These are phyloP conservation scores for Drosophila pachea DNA, from an alignment of 1,140 invertebrate species.

Conservation along the genomic window DNA sequence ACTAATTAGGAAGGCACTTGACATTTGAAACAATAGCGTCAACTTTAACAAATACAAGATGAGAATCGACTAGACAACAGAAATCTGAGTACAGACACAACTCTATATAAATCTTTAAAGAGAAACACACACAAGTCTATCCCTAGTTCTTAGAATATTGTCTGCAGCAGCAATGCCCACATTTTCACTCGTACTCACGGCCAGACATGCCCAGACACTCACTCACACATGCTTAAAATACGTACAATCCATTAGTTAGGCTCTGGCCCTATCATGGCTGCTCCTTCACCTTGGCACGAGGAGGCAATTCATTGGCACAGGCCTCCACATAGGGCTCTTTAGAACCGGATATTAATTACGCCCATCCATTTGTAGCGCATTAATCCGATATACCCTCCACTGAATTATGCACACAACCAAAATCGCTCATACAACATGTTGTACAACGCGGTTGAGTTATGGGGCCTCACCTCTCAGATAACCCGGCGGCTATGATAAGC, in stretches of 20 bases:
- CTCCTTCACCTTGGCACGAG: slow-evolving; percentile 25
- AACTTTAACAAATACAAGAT: slow-evolving; percentile 36
- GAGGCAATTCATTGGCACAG: slow-evolving; percentile 49
- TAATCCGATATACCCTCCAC: slow-evolving; percentile 39
- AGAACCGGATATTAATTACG: slow-evolving; percentile 61
- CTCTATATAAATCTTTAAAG: slow-evolving; percentile 7
- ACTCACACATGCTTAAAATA: slow-evolving; percentile 2
- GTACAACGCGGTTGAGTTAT: slow-evolving; percentile 28
- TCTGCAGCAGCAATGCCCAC: slow-evolving; percentile 12
- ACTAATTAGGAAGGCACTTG: slow-evolving; percentile 71
- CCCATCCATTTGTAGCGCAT: slow-evolving; percentile 52
- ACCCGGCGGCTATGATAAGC: slow-evolving; percentile 4
- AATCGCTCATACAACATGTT: slow-evolving; percentile 37
- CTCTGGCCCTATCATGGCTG: neutral
- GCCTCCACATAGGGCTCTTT: slow-evolving; percentile 1
- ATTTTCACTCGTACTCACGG: neutral
- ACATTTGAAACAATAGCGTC: slow-evolving; percentile 56
- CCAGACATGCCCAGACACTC: neutral
- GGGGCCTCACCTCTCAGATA: neutral
- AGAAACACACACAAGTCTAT: slow-evolving; percentile 5
- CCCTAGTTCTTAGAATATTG: slow-evolving; percentile 19
- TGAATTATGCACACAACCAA: slow-evolving; percentile 36
- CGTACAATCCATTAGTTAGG: neutral
- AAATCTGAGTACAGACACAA: slow-evolving; percentile 6
- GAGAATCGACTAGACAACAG: slow-evolving; percentile 19